These are phyloP conservation scores for Platalea minor DNA, from an alignment of 2,797 vertebrate genomes.

Conservation along the genomic window DNA sequence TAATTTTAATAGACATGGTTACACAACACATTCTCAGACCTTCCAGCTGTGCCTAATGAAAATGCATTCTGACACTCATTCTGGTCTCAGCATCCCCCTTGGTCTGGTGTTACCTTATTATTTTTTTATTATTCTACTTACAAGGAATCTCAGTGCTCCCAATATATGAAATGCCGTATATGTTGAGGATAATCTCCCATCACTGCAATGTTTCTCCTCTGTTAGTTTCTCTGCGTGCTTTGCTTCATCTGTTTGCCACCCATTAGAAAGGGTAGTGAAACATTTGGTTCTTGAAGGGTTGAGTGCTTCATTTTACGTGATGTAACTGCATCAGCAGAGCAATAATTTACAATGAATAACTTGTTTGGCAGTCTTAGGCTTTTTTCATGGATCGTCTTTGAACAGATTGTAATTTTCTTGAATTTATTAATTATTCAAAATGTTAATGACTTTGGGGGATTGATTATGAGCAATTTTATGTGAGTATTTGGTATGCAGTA, in stretches of 20 bases:
- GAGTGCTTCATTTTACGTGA: neutral
- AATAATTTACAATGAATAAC: neutral
- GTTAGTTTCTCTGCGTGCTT: neutral
- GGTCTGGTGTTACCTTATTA: neutral
- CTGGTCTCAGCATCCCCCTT: neutral
- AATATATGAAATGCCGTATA: neutral
- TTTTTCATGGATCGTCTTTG: slow-evolving; percentile 10
- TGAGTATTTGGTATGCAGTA: neutral
- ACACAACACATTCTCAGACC: slow-evolving; percentile 18
- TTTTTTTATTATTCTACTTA: neutral
- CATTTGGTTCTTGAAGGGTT: slow-evolving; percentile 6
- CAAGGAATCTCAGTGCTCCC: neutral
- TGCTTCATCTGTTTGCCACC: neutral
- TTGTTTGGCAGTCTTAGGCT: neutral
- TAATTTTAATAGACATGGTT: slow-evolving; percentile 40
- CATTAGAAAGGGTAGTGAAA: neutral
- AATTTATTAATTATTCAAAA: slow-evolving; percentile 60
- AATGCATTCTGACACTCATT: slow-evolving; percentile 16
- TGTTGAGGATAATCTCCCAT: neutral
- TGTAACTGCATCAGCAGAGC: neutral
- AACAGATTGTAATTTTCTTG: slow-evolving; percentile 42
- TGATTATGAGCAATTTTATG: slow-evolving; percentile 15
- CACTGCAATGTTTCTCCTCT: neutral
- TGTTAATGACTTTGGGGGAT: slow-evolving; percentile 18
- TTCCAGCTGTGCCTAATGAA: slow-evolving; percentile 51